Base-by-base conservation (phyloP, 2,888 invertebrate genomes). In the Ctena decussata region DNA sequence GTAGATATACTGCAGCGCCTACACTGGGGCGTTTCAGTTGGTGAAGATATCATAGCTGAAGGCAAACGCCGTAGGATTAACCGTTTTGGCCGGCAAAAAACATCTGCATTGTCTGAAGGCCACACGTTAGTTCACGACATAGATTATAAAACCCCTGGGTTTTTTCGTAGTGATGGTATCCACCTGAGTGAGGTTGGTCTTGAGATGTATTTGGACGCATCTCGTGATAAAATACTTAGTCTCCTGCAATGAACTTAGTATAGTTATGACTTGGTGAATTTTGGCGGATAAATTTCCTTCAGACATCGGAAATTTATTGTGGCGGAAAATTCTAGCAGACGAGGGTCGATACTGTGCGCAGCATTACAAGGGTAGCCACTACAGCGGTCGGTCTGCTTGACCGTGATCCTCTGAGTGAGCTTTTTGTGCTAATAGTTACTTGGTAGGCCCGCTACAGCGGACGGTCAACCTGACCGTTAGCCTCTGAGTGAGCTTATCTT, bases 251-350 rank as follows among this genome's bases (percentile, higher is more conserved):
- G 8, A 27, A 5, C 49, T 46, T 15, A 15, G 49, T 46, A 15
- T 46, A 46, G 49, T 27, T 6, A 27, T 60, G 30, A 24, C 24
- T 60, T 27, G 6, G 27, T 11, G 60, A 60, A 60, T 60, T 60
- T 60, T 60, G 60, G 60, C 60, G 60, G 60, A 60, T 60, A 60
- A 60, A 60, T 60, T 60, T 60, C 8, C 60, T 49, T 49, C 11
- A 18, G 5, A 49, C n/a, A 21, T 30, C 8, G 60, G 3, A 49
- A 49, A 49, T 60, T 60, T 60, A 60, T 60, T 60, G 60, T 60
- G 60, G 60, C 60, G 30, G 27, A 60, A 60, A 60, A 60, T 60
- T 60, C 60, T 60, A 60, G 30, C 60, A 60, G 60, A 60, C 60
- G 60, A 60, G 60, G 60, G 30, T 27, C 60, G 60, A 60, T 60